phyloP scores from a whole-genome alignment of 2,888 invertebrate genomes.

The Quadriops clusia region DNA sequence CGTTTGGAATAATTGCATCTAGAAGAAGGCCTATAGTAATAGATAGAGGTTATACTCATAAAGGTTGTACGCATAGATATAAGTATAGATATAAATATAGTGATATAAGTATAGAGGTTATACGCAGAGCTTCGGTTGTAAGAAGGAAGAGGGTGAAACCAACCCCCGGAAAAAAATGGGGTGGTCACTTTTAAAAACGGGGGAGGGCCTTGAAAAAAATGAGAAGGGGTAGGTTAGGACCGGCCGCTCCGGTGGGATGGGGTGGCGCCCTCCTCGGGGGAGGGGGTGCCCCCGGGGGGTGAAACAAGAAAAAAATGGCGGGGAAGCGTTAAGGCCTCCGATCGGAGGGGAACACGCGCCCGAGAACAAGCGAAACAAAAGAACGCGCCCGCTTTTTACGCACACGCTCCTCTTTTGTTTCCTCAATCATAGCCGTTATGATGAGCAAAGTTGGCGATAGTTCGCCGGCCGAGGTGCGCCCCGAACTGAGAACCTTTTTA shows the following conservation, averaged over 20 bases:
- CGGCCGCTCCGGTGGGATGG: slow-evolving; percentile 20
- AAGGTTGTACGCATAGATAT: no score
- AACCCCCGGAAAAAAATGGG: slow-evolving; percentile 22
- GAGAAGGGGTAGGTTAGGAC: slow-evolving; percentile 15
- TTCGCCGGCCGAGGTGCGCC: slow-evolving; percentile 4
- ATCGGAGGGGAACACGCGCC: background rate
- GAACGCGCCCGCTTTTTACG: no score
- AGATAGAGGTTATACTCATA: no score
- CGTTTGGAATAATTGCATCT: no score
- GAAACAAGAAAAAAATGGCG: slow-evolving; percentile 16
- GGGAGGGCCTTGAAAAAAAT: slow-evolving; percentile 28
- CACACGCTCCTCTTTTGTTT: no score
- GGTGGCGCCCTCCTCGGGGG: slow-evolving; percentile 22
- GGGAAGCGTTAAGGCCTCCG: slow-evolving; percentile 1
- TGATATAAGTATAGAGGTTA: background rate
- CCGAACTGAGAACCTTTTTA: no score
- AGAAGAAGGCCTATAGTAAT: no score
- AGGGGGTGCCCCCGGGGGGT: slow-evolving; percentile 19
- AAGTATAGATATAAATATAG: no score
- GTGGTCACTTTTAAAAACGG: slow-evolving; percentile 25
- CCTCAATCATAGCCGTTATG: no score
- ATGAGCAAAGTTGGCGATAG: background rate
- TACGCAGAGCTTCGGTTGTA: slow-evolving; percentile 10
- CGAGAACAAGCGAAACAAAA: background rate
- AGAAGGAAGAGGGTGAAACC: slow-evolving; percentile 16